These are phyloP conservation scores for Ptilorrhoa leucosticta DNA, from an alignment of 2,113 vertebrate genomes.

Conservation along the genomic window DNA sequence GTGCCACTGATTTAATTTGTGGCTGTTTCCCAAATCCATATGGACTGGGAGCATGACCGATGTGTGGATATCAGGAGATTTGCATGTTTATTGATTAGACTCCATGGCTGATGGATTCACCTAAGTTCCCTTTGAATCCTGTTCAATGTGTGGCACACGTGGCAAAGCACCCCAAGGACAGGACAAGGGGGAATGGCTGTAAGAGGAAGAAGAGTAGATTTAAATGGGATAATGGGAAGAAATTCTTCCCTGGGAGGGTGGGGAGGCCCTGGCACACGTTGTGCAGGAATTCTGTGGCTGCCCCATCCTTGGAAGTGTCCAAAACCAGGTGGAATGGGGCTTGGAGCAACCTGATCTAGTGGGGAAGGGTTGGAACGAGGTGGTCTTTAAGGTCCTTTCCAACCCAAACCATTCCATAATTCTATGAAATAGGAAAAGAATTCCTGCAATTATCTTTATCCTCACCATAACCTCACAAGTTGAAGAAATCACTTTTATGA, in stretches of 20 bases:
- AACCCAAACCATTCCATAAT: background rate
- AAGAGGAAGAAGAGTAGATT: background rate
- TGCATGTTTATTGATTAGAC: background rate
- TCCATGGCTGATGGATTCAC: background rate
- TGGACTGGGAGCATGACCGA: background rate
- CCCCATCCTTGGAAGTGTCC: background rate
- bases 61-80: background rate
- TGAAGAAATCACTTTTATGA: background rate
- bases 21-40: background rate
- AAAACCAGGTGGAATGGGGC: background rate
- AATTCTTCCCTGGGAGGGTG: background rate
- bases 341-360: background rate
- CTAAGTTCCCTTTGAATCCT: background rate
- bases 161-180: background rate
- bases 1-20: background rate
- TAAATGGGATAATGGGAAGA: background rate
- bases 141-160: background rate
- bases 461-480: background rate
- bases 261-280: background rate
- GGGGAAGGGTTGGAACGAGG: background rate
- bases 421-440: background rate
- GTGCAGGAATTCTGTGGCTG: background rate
- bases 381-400: background rate
- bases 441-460: background rate
- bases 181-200: background rate